These are phyloP conservation scores for Ifrita kowaldi DNA, from an alignment of 2,113 vertebrate species.

Conservation along the genomic window DNA sequence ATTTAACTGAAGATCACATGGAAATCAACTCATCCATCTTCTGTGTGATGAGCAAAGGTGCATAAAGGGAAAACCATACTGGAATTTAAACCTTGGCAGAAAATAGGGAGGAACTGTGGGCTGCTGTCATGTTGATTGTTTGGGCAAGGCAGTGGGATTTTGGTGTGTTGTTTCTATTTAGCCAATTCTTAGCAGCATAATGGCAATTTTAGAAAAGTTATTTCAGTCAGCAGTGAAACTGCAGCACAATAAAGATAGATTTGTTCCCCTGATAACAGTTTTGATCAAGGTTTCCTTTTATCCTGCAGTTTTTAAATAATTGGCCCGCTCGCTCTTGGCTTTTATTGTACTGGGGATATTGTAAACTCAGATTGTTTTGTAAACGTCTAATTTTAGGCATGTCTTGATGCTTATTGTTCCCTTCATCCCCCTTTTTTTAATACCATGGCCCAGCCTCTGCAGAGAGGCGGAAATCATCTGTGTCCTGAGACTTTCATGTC, in stretches of 20 bases:
- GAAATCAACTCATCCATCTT: neutral
- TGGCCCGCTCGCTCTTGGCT: neutral
- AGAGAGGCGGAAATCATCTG: neutral
- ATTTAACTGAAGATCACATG: neutral
- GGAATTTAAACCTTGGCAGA: neutral
- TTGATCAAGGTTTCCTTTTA: conserved; percentile 21
- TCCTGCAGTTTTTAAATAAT: neutral
- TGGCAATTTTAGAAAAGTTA: neutral
- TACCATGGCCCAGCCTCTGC: neutral
- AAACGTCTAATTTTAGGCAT: conserved; percentile 44
- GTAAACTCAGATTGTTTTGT: conserved; percentile 7
- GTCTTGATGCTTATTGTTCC: conserved; percentile 8
- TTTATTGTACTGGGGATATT: conserved; percentile 10
- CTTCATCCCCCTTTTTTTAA: neutral
- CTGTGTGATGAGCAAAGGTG: neutral
- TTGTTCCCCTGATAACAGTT: neutral
- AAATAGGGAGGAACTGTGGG: neutral
- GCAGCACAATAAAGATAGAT: neutral
- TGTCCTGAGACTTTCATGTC: neutral
- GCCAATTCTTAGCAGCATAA: neutral
- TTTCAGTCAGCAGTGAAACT: neutral
- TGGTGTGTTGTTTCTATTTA: neutral
- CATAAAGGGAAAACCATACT: neutral
- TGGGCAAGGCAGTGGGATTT: neutral
- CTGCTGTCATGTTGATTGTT: neutral